phyloP scores from a whole-genome alignment of 2,113 vertebrate species.

The Cochlearius cochlearius region DNA sequence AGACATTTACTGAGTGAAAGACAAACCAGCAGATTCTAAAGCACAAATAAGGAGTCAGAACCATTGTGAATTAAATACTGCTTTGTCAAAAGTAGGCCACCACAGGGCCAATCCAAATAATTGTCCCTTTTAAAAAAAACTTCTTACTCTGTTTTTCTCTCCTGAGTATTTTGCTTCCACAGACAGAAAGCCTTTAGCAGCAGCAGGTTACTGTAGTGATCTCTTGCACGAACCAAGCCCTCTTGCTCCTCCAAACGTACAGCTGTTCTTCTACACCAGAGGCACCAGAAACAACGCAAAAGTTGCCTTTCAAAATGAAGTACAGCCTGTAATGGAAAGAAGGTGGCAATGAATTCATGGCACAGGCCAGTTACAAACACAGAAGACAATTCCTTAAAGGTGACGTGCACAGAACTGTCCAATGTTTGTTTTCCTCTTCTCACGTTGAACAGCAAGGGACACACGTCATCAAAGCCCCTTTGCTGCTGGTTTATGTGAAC shows the following conservation, averaged over 20 bases:
- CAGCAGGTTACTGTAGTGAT: not conserved
- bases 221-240: constrained; percentile 10
- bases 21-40: not conserved
- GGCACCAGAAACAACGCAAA: constrained; percentile 71
- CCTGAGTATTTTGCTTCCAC: constrained; percentile 64
- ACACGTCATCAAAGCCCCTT: not conserved
- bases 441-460: not conserved
- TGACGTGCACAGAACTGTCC: not conserved
- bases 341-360: not conserved
- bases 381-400: not conserved
- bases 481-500: not conserved
- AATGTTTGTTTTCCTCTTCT: not conserved
- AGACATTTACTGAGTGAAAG: not conserved
- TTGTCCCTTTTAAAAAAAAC: not conserved
- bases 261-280: constrained; percentile 70
- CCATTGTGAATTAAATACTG: not conserved
- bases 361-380: not conserved
- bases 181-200: constrained; percentile 49
- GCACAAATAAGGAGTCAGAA: not conserved
- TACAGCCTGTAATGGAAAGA: constrained; percentile 73
- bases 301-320: constrained; percentile 73
- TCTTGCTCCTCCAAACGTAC: not conserved
- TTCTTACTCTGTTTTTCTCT: constrained; percentile 66
- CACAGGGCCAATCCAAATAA: not conserved
- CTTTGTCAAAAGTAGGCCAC: not conserved